These are phyloP conservation scores for Reticulitermes lucifugus DNA, from an alignment of 2,888 invertebrate species.

Conservation along the genomic window DNA sequence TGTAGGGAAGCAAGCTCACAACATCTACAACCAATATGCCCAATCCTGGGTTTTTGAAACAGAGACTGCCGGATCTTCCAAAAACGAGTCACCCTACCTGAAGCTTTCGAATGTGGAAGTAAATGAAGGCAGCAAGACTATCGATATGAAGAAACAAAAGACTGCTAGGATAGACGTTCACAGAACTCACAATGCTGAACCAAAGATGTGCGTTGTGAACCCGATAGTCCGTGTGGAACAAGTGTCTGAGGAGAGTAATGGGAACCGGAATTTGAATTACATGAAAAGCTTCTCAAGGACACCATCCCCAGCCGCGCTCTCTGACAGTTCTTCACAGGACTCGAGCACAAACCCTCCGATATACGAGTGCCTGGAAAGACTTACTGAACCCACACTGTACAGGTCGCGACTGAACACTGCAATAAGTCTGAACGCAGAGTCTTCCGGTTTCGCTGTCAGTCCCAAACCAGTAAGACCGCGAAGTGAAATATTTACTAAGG, in stretches of 20 bases:
- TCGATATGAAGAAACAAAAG: constrained; percentile 35
- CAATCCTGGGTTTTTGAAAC: constrained; percentile 68
- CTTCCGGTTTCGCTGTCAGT: constrained; percentile 49
- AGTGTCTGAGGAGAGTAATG: constrained; percentile 63
- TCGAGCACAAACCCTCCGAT: constrained; percentile 62
- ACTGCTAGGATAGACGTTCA: constrained; percentile 54
- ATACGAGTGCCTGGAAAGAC: constrained; percentile 65
- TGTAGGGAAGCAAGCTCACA: constrained; percentile 53
- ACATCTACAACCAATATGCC: constrained; percentile 63
- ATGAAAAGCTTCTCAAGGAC: constrained; percentile 68
- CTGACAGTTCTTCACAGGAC: constrained; percentile 62
- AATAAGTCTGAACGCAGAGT: constrained; percentile 58
- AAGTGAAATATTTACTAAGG: constrained; percentile 57
- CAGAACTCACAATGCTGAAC: constrained; percentile 28
- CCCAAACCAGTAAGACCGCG: constrained; percentile 57
- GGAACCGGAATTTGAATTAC: constrained; percentile 64
- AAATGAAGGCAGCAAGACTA: constrained; percentile 46
- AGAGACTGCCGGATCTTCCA: constrained; percentile 55
- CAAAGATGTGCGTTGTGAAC: constrained; percentile 60
- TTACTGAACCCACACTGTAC: constrained; percentile 64
- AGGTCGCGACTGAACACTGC: constrained; percentile 62
- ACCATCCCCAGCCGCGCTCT: constrained; percentile 63
- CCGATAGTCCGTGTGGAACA: constrained; percentile 65
- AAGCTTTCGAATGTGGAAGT: constrained; percentile 49
- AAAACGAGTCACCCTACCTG: constrained; percentile 56